These are phyloP conservation scores for Gambelia wislizenii DNA, from an alignment of 2,797 vertebrate species.

Conservation along the genomic window DNA sequence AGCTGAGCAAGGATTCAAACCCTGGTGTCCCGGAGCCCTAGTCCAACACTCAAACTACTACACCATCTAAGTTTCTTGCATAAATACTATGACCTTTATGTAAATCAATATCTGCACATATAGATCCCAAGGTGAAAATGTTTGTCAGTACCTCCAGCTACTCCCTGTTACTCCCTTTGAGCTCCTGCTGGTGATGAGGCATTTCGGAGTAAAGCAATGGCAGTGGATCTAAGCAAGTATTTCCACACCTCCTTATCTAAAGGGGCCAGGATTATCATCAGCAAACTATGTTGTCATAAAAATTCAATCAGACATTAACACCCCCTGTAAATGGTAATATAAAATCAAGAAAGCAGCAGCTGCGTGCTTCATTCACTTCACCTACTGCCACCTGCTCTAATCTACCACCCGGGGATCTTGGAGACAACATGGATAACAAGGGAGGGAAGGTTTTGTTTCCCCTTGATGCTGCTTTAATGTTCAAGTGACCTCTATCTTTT, in stretches of 20 bases:
- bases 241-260: neutral
- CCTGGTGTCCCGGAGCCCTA: no score
- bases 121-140: neutral
- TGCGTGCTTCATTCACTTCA: conserved; percentile 10
- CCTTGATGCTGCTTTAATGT: conserved; percentile 14
- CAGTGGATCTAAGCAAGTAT: neutral
- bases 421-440: conserved; percentile 41
- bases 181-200: neutral
- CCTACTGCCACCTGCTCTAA: conserved; percentile 37
- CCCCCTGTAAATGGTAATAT: conserved; percentile 34
- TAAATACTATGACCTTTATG: no score
- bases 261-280: conserved; percentile 33
- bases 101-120: neutral
- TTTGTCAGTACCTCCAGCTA: neutral
- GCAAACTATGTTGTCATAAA: conserved; percentile 30
- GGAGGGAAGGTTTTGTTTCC: neutral
- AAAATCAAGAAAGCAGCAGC: conserved; percentile 33
- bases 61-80: no score
- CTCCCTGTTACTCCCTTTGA: neutral
- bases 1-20: no score
- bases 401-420: conserved; percentile 45
- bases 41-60: no score
- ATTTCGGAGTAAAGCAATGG: neutral
- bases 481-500: conserved; percentile 41
- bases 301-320: conserved; percentile 23